phyloP scores from a whole-genome alignment of 2,888 invertebrate species.

The Bimastos eiseni region DNA sequence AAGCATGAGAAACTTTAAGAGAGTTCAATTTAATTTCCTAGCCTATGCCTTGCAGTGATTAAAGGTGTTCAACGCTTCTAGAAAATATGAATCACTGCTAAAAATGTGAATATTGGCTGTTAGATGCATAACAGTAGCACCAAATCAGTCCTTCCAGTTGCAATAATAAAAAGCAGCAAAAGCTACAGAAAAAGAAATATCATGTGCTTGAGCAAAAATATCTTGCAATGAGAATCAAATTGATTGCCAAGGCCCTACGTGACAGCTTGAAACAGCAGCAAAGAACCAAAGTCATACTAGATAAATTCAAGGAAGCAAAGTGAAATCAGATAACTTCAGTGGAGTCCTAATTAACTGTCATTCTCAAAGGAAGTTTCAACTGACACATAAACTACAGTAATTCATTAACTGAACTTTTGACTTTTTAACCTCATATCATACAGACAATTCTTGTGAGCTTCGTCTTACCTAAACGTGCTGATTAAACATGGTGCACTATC shows the following conservation, averaged over 20 bases:
- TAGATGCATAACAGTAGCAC: conserved; percentile 1
- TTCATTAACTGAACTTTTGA: neutral
- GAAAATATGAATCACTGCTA: neutral
- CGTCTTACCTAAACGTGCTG: neutral
- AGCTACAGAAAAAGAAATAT: neutral
- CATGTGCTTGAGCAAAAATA: neutral
- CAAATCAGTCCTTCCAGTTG: neutral
- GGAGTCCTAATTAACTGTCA: neutral
- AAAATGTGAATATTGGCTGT: neutral
- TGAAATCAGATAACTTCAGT: neutral
- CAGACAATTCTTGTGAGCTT: neutral
- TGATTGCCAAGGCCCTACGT: neutral
- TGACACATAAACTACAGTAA: neutral
- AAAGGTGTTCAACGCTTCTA: neutral
- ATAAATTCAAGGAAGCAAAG: neutral
- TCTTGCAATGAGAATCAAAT: neutral
- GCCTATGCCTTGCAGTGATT: neutral
- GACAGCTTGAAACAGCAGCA: neutral
- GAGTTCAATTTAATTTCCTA: neutral
- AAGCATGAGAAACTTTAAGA: neutral
- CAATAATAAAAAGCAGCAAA: neutral
- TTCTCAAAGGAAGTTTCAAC: neutral
- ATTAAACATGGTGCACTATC: neutral
- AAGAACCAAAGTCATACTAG: neutral
- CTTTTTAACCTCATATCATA: neutral